phyloP scores from a whole-genome alignment of 2,113 vertebrate species.

The Ellobius talpinus region DNA sequence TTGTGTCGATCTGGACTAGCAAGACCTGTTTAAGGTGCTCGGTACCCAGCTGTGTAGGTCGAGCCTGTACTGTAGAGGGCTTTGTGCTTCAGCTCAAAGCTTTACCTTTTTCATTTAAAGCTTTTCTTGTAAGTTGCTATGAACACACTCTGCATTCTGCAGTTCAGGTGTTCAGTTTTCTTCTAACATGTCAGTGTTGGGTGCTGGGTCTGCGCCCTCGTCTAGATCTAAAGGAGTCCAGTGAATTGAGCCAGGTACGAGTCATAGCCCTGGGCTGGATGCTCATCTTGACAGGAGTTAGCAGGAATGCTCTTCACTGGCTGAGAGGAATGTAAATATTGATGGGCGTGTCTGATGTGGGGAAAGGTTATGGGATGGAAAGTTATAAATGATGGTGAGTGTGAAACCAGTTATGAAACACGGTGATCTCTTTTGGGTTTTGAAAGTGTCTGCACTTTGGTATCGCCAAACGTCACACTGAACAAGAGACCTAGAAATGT shows the following conservation, averaged over 20 bases:
- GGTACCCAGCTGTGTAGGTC: not conserved
- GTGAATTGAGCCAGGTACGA: not conserved
- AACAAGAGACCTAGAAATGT: not conserved
- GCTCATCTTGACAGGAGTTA: not conserved
- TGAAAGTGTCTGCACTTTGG: not conserved
- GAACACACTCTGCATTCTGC: not conserved
- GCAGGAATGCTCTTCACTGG: not conserved
- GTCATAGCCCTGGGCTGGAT: not conserved
- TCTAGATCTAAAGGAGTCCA: not conserved
- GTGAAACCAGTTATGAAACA: not conserved
- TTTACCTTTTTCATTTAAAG: not conserved
- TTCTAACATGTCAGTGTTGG: not conserved
- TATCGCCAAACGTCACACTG: rapidly evolving
- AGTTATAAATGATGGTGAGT: not conserved
- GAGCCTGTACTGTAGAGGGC: not conserved
- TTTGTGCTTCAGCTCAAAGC: not conserved
- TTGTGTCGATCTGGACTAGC: not conserved
- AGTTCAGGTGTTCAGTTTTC: not conserved
- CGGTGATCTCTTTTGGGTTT: not conserved
- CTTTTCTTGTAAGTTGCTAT: not conserved
- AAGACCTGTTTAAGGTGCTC: not conserved
- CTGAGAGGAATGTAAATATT: not conserved
- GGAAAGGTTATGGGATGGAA: not conserved
- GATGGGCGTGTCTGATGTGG: not conserved
- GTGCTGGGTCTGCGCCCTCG: too few species aligned